Evolutionary conservation across 53 echinoderm and acorn worm genomes (phyloP).

Genomic region (Astropecten irregularis): DNA sequence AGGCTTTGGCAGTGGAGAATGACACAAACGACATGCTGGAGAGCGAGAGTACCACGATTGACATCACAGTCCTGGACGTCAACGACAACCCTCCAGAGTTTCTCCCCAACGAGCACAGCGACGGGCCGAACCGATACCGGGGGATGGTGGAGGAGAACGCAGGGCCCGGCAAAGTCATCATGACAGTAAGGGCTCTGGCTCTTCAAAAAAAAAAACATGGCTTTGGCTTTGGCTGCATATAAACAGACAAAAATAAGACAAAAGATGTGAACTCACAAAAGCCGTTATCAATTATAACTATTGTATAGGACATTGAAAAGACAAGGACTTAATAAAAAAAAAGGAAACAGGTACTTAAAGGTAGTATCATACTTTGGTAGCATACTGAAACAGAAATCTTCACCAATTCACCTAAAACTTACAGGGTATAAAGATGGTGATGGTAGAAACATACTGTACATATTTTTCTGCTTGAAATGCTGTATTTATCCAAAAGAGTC

Average conservation of each 20-base stretch:
- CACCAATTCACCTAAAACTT: too few relatives aligned
- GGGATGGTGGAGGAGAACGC: conserved; percentile 70
- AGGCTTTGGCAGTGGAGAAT: conserved; percentile 72
- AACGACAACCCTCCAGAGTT: conserved; percentile 85
- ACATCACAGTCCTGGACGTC: conserved; percentile 65
- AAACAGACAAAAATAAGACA: not conserved
- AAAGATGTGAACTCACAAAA: not conserved
- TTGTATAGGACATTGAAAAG: too few relatives aligned
- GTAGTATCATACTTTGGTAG: too few relatives aligned
- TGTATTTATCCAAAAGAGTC: too few relatives aligned
- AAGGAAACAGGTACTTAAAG: too few relatives aligned
- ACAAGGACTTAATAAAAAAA: too few relatives aligned
- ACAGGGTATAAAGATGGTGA: too few relatives aligned
- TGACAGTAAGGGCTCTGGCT: conserved; percentile 59
- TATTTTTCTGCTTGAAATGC: too few relatives aligned
- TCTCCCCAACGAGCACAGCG: conserved; percentile 58
- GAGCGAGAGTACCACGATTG: conserved; percentile 50
- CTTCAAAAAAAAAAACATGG: too few relatives aligned
- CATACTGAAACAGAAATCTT: too few relatives aligned
- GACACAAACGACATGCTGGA: conserved; percentile 43
- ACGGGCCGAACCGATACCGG: conserved; percentile 53
- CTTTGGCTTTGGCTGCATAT: not conserved
- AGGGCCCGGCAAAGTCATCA: conserved; percentile 57
- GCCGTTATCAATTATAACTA: not conserved
- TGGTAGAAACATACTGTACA: too few relatives aligned